Percentiles rank a stretch among this genome's conserved stretches.
phyloP scores from a whole-genome alignment of 2,888 invertebrate species.

The Gnatocerus cornutus region DNA sequence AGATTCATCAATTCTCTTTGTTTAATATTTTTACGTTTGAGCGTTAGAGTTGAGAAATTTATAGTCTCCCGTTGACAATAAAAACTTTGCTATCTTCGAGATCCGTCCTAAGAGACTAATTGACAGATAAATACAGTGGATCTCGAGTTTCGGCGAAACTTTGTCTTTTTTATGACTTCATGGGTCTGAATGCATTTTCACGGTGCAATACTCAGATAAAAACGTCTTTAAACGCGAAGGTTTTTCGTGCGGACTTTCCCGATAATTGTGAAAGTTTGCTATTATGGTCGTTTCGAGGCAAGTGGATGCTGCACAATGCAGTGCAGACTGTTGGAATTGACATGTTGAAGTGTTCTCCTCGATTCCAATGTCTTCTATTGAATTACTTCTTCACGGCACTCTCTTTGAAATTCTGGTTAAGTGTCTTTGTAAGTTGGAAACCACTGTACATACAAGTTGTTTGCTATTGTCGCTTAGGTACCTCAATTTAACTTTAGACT shows the following conservation, averaged over 20 bases:
- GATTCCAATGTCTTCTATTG: slow-evolving; percentile 31
- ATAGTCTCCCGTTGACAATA: neutral
- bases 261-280: slow-evolving; percentile 36
- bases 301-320: slow-evolving; percentile 40
- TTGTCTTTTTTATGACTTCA: neutral
- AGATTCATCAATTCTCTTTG: slow-evolving; percentile 16
- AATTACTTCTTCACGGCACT: slow-evolving; percentile 35
- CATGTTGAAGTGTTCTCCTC: slow-evolving; percentile 32
- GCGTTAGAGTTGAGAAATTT: neutral
- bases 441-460: slow-evolving; percentile 24
- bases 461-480: neutral
- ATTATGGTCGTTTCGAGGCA: slow-evolving; percentile 33
- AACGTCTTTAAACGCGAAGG: neutral
- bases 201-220: slow-evolving; percentile 5
- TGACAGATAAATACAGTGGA: slow-evolving; percentile 1
- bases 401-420: slow-evolving; percentile 36
- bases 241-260: slow-evolving; percentile 24
- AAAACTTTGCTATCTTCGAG: neutral
- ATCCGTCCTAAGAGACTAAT: slow-evolving; percentile 1
- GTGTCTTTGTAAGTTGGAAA: slow-evolving; percentile 34
- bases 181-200: slow-evolving; percentile 1
- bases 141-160: neutral
- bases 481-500: slow-evolving; percentile 9
- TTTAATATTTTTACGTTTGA: slow-evolving; percentile 4
- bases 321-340: slow-evolving; percentile 41